Percentiles rank a stretch among this genome's conserved stretches.
phyloP scores from a whole-genome alignment of 2,888 invertebrate genomes.

The Morpho helenor region DNA sequence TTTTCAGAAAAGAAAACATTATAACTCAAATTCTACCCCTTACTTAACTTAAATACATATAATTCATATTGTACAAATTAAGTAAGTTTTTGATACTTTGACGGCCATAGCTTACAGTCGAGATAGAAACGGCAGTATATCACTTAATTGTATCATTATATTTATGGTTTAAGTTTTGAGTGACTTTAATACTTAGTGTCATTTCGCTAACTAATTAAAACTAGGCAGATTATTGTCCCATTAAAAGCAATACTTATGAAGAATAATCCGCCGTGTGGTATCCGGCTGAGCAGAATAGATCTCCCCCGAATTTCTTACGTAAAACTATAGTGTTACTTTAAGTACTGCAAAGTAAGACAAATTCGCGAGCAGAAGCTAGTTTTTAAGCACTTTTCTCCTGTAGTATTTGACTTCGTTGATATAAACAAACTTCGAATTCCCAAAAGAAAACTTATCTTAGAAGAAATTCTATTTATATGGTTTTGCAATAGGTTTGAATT shows the following conservation, averaged over 20 bases:
- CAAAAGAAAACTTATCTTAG: neutral
- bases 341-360: too few relatives aligned
- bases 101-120: conserved; percentile 1
- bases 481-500: neutral
- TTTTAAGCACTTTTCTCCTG: neutral
- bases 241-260: too few relatives aligned
- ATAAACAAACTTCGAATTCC: neutral
- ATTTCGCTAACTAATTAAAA: too few relatives aligned
- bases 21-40: too few relatives aligned
- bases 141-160: neutral
- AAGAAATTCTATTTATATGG: conserved; percentile 7
- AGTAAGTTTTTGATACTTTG: conserved; percentile 8
- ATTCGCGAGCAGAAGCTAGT: too few relatives aligned
- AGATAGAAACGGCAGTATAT: neutral
- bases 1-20: too few relatives aligned
- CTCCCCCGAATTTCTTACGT: too few relatives aligned
- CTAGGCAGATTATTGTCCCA: too few relatives aligned
- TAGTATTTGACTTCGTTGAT: conserved; percentile 1
- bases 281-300: too few relatives aligned
- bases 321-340: too few relatives aligned
- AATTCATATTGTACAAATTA: neutral
- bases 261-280: too few relatives aligned
- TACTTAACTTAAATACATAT: too few relatives aligned
- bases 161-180: conserved; percentile 8
- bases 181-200: neutral